phyloP scores from a whole-genome alignment of 1,140 invertebrate genomes.

The Dendrolimus kikuchii region DNA sequence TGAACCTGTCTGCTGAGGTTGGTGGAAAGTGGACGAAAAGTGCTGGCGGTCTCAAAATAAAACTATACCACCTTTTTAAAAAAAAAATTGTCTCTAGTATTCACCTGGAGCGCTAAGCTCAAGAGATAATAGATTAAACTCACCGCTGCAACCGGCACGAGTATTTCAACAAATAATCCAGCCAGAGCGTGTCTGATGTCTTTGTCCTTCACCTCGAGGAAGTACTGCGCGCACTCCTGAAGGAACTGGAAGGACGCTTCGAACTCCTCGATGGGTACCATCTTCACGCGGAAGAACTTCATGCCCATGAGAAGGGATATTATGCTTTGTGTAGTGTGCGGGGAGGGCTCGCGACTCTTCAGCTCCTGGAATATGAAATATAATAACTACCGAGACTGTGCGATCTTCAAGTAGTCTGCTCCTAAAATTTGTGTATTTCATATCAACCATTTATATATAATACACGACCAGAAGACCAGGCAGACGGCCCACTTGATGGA shows the following conservation, averaged over 20 bases:
- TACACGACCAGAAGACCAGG: too few species aligned
- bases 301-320: slow-evolving; percentile 99
- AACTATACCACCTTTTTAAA: too few species aligned
- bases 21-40: too few species aligned
- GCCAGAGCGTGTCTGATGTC: slow-evolving; percentile 98
- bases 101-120: too few species aligned
- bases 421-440: too few species aligned
- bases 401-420: too few species aligned
- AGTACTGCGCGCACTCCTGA: slow-evolving; percentile 98
- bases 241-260: slow-evolving; percentile 99
- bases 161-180: slow-evolving; percentile 98
- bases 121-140: slow-evolving; percentile 43
- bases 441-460: too few species aligned
- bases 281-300: slow-evolving; percentile 96
- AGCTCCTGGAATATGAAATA: slow-evolving; percentile 46
- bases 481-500: too few species aligned
- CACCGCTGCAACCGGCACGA: slow-evolving; percentile 97
- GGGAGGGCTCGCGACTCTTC: slow-evolving; percentile 89
- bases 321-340: slow-evolving; percentile 94
- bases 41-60: too few species aligned
- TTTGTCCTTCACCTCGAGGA: slow-evolving; percentile 98
- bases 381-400: too few species aligned
- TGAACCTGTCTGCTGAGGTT: too few species aligned
- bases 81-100: too few species aligned
- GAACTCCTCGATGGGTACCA: slow-evolving; percentile 99